Percentiles rank a stretch among this genome's conserved stretches.
Conservation (phyloP, 2,797 vertebrate species). For the Borostomias antarcticus region DNA sequence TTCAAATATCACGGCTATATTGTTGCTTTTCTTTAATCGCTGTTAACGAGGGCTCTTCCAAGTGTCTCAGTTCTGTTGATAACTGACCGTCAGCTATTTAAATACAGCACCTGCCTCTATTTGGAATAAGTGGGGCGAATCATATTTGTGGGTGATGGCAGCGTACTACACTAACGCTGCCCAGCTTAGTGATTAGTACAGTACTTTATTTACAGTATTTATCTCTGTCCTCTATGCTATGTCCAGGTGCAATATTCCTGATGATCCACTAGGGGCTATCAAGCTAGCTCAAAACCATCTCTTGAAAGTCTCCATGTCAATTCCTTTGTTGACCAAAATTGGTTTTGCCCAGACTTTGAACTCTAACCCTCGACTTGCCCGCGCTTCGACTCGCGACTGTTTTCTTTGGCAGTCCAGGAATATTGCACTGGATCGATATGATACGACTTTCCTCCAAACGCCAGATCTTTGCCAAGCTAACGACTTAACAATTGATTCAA, state of each 20-base stretch:
- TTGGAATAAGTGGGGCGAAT: conserved; percentile 16
- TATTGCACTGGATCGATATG: conserved; percentile 6
- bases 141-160: conserved; percentile 45
- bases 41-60: no score
- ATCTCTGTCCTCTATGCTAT: neutral
- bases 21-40: conserved; percentile 5
- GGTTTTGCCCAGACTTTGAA: neutral
- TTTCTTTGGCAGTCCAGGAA: neutral
- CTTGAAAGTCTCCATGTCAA: neutral
- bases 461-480: neutral
- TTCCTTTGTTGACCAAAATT: neutral
- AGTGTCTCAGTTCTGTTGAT: no score
- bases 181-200: neutral
- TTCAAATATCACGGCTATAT: no score
- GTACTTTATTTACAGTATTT: neutral
- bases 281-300: neutral
- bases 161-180: neutral
- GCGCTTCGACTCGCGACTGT: neutral
- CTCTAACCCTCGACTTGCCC: neutral
- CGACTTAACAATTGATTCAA: no score
- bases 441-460: neutral
- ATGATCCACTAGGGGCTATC: neutral
- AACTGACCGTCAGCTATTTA: conserved; percentile 38
- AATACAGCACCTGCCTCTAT: conserved; percentile 33
- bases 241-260: conserved; percentile 19